Evolutionary conservation across 1,140 invertebrate species (phyloP).

Genomic region (Nephila pilipes): DNA sequence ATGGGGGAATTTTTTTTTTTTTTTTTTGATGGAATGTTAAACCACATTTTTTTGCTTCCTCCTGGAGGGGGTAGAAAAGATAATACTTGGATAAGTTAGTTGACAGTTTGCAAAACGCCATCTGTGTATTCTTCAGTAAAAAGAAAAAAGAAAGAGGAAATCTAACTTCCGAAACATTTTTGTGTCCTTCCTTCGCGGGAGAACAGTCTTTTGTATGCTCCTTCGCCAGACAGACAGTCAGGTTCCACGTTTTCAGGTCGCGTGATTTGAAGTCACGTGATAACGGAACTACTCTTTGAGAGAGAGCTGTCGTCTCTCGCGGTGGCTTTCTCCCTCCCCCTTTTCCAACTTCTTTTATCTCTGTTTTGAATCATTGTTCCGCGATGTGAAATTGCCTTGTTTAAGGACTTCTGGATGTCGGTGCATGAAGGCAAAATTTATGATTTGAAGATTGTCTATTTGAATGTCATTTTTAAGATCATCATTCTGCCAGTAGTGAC

Average conservation of each 20-base stretch:
- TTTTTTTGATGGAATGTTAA: neutral
- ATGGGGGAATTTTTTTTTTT: neutral
- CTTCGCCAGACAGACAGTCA: constrained; percentile 13
- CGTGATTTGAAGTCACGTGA: constrained; percentile 3
- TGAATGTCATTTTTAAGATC: too few relatives aligned
- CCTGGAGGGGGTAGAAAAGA: too few relatives aligned
- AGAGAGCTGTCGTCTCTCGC: neutral
- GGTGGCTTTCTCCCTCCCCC: neutral
- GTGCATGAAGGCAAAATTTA: neutral
- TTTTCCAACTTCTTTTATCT: neutral
- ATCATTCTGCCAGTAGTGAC: too few relatives aligned
- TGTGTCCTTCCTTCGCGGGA: neutral
- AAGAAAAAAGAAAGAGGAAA: neutral
- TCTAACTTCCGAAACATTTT: neutral
- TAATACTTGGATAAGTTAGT: too few relatives aligned
- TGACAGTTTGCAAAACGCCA: too few relatives aligned
- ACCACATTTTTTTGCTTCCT: neutral
- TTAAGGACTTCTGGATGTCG: neutral
- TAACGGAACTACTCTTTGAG: neutral
- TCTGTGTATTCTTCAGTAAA: neutral
- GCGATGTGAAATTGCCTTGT: neutral
- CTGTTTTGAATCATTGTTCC: neutral
- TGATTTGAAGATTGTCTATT: too few relatives aligned
- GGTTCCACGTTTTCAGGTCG: constrained; percentile 26
- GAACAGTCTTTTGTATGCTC: neutral